Base-by-base conservation (phyloP, 2,888 invertebrate species). In the Lochmaea capreae region DNA sequence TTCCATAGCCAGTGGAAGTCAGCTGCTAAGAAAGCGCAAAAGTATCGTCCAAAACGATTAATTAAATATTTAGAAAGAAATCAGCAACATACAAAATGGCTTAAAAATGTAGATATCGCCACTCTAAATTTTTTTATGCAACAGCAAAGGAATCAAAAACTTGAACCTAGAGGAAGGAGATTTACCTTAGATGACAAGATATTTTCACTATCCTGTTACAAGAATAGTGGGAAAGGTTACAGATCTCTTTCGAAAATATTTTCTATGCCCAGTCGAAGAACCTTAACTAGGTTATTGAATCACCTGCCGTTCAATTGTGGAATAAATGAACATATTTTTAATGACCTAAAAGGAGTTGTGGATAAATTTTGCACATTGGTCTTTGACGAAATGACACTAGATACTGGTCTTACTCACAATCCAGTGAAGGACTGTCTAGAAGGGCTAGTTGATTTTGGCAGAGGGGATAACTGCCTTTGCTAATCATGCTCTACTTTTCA, bases 401-500 rank as follows among this genome's bases (percentile, higher is more conserved):
- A 22, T 42, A 62, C 39, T 42, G 62, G 39, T 11, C 52, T 52
- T 16, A 52, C 52, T 8, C n/a, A 52, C 3, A 52, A 52, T 52
- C 52, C n/a, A 16, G 52, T 52, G 52, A 16, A n/a, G n/a, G 52
- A 52, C 16, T 52, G 52, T 52, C n/a, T 52, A 16, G 58, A 58
- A 26, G 58, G 12, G 33, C 22, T 58, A 26, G 26, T 58, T 16
- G 26, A 65, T 65, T 77, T 77, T 52, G 76, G 71, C 6, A 14
- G n/a, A 52, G 66, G 18, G 8, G 49, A 71, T 22, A 46, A 14
- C 14, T 11, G 43, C 26, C 22, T 77, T 81, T 75, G 81, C 81
- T 43, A 79, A 82, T 63, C 81, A 82, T 75, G 81, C 80, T 57
- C 52, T 79, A 14, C 76, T 80, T n/a, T 83, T 81, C 66, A 77